A percentile compares a stretch with the other conserved stretches of the same genome.
phyloP scores from a whole-genome alignment of 2,888 invertebrate species.

The Erebia palarica region DNA sequence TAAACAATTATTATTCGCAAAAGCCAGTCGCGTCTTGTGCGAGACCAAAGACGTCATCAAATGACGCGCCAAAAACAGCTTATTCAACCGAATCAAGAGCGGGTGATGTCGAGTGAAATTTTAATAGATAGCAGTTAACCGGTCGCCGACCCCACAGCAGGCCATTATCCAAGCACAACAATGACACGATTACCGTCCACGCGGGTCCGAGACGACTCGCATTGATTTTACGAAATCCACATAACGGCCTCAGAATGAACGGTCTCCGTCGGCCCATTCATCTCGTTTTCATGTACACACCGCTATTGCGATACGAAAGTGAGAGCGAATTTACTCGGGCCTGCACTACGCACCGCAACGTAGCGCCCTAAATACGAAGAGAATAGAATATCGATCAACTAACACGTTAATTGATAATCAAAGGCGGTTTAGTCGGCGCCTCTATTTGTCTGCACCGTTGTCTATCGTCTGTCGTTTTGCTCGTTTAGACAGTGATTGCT shows the following conservation, averaged over 20 bases:
- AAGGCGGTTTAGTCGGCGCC: conserved; percentile 24
- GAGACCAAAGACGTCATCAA: background rate
- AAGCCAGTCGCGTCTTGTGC: conserved; percentile 18
- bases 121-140: conserved; percentile 62
- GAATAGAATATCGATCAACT: conserved; percentile 61
- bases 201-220: conserved; percentile 67
- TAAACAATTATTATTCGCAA: background rate
- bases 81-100: conserved; percentile 29
- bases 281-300: conserved; percentile 80
- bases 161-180: conserved; percentile 68
- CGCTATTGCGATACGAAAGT: conserved; percentile 79
- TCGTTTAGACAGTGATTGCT: conserved; percentile 32
- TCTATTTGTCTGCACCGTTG: conserved; percentile 12
- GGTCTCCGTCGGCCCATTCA: conserved; percentile 78
- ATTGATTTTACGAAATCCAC: conserved; percentile 80
- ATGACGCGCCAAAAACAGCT: conserved; percentile 18
- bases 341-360: conserved; percentile 69
- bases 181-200: conserved; percentile 71
- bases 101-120: conserved; percentile 59
- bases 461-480: conserved; percentile 9
- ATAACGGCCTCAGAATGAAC: conserved; percentile 75
- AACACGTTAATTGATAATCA: conserved; percentile 49
- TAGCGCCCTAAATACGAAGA: conserved; percentile 67
- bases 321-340: conserved; percentile 77
- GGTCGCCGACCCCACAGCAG: conserved; percentile 59